phyloP scores from a whole-genome alignment of 2,888 invertebrate species.

The Andrena bucephala region DNA sequence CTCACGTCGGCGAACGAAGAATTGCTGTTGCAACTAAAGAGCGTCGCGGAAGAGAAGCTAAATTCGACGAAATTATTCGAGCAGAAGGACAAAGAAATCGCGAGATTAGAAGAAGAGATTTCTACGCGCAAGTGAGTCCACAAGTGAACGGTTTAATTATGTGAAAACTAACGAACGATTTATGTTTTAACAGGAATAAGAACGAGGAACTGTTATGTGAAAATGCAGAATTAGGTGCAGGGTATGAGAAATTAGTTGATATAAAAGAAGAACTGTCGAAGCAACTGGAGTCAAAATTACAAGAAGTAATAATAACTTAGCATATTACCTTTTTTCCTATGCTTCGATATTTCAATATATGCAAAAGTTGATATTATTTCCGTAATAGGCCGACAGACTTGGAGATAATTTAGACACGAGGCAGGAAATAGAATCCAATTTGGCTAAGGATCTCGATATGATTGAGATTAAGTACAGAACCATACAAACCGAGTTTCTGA shows the following conservation, averaged over 20 bases:
- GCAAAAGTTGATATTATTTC: not conserved
- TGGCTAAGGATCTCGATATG: constrained; percentile 36
- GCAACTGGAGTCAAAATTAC: constrained; percentile 2
- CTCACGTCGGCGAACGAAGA: constrained; percentile 40
- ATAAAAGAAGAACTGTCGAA: constrained; percentile 6
- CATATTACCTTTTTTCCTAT: not conserved
- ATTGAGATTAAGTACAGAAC: constrained; percentile 36
- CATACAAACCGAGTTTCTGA: constrained; percentile 15
- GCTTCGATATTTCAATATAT: not conserved
- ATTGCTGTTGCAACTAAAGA: constrained; percentile 46
- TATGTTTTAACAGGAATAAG: constrained; percentile 31
- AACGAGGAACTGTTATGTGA: constrained; percentile 19
- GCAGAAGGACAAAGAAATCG: constrained; percentile 34
- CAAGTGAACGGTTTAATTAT: not conserved
- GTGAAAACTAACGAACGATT: constrained; percentile 1
- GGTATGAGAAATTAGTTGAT: constrained; percentile 13
- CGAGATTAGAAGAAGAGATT: constrained; percentile 44
- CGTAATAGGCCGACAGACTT: constrained; percentile 35
- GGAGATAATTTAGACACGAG: constrained; percentile 32
- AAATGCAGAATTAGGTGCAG: constrained; percentile 32
- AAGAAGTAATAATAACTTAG: constrained; percentile 21
- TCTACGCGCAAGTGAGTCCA: constrained; percentile 45
- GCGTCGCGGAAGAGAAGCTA: constrained; percentile 40
- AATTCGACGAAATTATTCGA: constrained; percentile 11
- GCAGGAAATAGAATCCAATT: constrained; percentile 42